These are phyloP conservation scores for Saimiri boliviensis DNA, from an alignment of 2,113 vertebrate species.

Conservation along the genomic window DNA sequence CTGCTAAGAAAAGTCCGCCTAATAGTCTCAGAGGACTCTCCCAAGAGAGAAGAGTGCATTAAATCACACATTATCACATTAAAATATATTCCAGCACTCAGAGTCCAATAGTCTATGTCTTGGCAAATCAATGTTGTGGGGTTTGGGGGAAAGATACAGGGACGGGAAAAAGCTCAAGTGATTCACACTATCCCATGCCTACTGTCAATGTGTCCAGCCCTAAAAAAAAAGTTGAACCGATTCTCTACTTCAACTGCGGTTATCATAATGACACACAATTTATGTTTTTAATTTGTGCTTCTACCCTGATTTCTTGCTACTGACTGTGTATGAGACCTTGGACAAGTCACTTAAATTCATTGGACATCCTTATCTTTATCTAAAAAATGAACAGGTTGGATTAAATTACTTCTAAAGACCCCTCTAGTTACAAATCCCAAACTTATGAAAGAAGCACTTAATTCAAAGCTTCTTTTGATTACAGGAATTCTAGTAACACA, in stretches of 20 bases:
- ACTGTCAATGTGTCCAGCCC: not conserved
- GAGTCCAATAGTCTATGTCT: slow-evolving; percentile 60
- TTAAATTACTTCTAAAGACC: slow-evolving; percentile 28
- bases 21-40: slow-evolving; percentile 70
- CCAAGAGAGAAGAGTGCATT: slow-evolving; percentile 74
- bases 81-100: slow-evolving; percentile 68
- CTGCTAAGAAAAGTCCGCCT: slow-evolving; percentile 76
- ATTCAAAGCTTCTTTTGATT: not conserved
- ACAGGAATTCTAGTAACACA: not conserved
- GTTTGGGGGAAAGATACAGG: not conserved
- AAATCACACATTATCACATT: slow-evolving; percentile 82
- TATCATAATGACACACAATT: slow-evolving; percentile 23
- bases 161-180: slow-evolving; percentile 32
- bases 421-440: not conserved
- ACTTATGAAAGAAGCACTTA: not conserved
- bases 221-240: slow-evolving; percentile 37
- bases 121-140: slow-evolving; percentile 34
- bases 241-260: slow-evolving; percentile 26
- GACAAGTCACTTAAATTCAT: slow-evolving; percentile 17
- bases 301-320: not conserved
- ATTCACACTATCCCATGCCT: slow-evolving; percentile 46
- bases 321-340: not conserved
- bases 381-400: not conserved
- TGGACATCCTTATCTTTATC: not conserved
- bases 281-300: not conserved